These are phyloP conservation scores for Megaceryle torquata DNA, from an alignment of 2,113 vertebrate species.

Conservation along the genomic window DNA sequence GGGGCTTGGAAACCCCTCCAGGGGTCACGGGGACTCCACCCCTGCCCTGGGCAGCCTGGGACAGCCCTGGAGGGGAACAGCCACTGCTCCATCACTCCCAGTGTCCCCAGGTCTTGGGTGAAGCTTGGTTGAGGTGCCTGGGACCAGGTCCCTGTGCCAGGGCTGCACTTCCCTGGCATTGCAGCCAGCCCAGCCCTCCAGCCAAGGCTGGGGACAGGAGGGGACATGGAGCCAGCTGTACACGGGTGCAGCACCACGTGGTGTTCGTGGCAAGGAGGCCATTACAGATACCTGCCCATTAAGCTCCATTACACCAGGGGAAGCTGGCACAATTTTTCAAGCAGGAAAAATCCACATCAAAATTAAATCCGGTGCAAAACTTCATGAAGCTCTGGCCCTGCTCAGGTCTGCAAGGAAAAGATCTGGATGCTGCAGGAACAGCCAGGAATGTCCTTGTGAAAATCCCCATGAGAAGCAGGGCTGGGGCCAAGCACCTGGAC, in stretches of 20 bases:
- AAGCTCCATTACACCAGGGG: background rate
- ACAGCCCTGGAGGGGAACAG: background rate
- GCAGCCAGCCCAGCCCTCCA: too few species aligned
- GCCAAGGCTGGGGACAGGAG: too few species aligned
- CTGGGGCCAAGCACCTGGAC: accelerated
- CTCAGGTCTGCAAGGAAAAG: background rate
- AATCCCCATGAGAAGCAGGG: accelerated
- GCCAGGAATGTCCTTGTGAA: background rate
- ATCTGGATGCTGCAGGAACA: accelerated
- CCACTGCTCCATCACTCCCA: accelerated
- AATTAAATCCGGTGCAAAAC: background rate
- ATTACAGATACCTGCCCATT: too few species aligned
- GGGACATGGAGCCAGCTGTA: too few species aligned
- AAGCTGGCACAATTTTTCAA: background rate
- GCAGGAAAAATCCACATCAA: background rate
- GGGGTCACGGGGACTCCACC: background rate
- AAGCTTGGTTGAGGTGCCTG: accelerated
- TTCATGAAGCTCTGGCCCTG: background rate
- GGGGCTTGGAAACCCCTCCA: background rate
- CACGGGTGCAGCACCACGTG: too few species aligned
- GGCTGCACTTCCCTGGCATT: too few species aligned
- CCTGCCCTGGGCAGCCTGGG: background rate
- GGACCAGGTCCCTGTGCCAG: accelerated
- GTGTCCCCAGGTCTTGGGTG: accelerated
- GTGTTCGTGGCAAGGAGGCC: too few species aligned